Conservation (phyloP, 2,113 vertebrate species). For the Gallinago paraguaiae region DNA sequence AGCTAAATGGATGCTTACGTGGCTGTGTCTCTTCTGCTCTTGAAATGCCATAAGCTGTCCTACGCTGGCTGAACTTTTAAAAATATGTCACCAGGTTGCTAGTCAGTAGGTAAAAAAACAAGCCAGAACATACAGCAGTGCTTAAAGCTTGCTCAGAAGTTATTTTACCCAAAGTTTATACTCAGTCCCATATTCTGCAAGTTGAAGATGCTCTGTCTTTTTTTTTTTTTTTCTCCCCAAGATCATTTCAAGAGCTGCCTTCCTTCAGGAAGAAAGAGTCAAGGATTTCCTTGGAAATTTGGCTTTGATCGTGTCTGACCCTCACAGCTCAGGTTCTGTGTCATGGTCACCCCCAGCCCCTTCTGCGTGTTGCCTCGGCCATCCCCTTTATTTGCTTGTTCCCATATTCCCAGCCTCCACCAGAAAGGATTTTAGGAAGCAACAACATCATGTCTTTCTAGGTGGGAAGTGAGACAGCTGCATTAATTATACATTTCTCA, state of each 20-base stretch:
- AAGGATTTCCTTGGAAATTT: not conserved
- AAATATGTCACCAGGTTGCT: not conserved
- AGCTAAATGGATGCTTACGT: not conserved
- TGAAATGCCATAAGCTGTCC: not conserved
- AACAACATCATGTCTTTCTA: not conserved
- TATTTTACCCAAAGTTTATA: not conserved
- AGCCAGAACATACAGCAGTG: not conserved
- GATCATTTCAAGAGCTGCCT: not conserved
- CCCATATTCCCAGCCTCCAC: not conserved
- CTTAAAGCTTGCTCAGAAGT: not conserved
- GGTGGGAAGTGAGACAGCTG: conserved; percentile 20
- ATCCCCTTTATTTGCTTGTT: not conserved
- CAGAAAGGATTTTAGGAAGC: not conserved
- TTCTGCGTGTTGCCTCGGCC: rapidly evolving
- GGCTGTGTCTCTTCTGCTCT: not conserved
- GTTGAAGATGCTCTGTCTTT: not conserved
- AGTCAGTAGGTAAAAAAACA: not conserved
- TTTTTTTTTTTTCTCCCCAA: not conserved
- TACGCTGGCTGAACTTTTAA: not conserved
- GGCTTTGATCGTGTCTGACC: not conserved
- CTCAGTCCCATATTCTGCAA: not conserved
- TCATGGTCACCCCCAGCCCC: not conserved
- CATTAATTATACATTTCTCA: conserved; percentile 1
- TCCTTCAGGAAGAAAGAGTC: not conserved
- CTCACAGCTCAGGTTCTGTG: not conserved